Conservation (phyloP, 2,113 vertebrate species). For the Mustela lutreola region DNA sequence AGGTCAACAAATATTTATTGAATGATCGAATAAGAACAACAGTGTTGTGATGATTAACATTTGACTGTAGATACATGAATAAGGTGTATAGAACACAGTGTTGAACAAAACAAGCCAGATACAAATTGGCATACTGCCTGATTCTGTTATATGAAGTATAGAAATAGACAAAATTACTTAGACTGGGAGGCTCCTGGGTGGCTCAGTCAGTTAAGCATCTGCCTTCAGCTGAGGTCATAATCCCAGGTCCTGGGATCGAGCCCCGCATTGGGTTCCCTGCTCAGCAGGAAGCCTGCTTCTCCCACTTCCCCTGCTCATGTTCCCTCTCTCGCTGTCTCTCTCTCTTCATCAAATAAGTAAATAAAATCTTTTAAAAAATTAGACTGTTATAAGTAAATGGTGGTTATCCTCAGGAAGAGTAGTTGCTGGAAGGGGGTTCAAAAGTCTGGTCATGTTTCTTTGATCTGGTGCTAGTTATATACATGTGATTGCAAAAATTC, state of each 20-base stretch:
- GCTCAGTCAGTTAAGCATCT: too few relatives aligned
- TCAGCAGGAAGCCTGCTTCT: too few relatives aligned
- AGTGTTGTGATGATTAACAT: background rate
- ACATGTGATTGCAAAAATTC: background rate
- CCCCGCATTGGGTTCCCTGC: too few relatives aligned
- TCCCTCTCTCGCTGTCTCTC: too few relatives aligned
- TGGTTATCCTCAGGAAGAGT: background rate
- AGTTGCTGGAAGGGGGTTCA: background rate
- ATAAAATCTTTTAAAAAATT: background rate
- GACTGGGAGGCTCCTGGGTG: background rate
- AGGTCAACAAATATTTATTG: slow-evolving; percentile 38
- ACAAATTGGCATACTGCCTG: background rate
- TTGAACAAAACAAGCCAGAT: background rate
- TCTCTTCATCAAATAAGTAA: too few relatives aligned
- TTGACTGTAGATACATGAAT: background rate
- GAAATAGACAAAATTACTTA: background rate
- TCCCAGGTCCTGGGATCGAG: too few relatives aligned
- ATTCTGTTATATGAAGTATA: background rate
- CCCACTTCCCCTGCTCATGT: too few relatives aligned
- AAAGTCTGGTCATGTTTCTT: background rate
- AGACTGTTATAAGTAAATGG: background rate
- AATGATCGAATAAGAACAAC: slow-evolving; percentile 6
- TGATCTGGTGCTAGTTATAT: background rate
- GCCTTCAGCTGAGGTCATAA: too few relatives aligned
- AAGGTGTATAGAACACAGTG: background rate